Base-by-base conservation (phyloP, 2,113 vertebrate genomes). In the Guaruba guarouba region DNA sequence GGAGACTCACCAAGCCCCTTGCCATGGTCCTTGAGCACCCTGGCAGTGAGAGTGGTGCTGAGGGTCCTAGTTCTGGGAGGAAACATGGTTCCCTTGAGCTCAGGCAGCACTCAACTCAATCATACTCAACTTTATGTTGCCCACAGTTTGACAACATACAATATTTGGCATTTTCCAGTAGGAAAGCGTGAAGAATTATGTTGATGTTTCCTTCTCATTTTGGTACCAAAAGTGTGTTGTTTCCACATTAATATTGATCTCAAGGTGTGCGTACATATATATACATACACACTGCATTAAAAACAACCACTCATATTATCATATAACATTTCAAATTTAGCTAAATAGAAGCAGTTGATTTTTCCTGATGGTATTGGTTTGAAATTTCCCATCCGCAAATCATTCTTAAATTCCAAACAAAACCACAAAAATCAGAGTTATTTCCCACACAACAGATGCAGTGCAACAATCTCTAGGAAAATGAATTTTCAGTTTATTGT, bases 371-470 rank as follows among this genome's bases (percentile, higher is more conserved):
- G 78, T 57, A 51, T 46, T 18, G 44, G 35, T 90, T 92, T 85
- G 90, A 92, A 91, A 61, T 83, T 77, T 88, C 68, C 55, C 55
- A 63, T 96, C 74, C 67, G 70, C 68, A 90, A 66, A 77, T 29
- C 35, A 80, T 57, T 94, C 44, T 85, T 61, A 91, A 83, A 63
- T 77, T 79, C n/a, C 48, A 85, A 94, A 91, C 71, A 81, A 92
- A 90, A 76, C 22, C 33, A 59, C 57, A 48, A 69, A 64, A 85
- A 62, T 37, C 70, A 61, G 75, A 82, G 71, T 80, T 85, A 37
- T 92, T 93, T 96, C 90, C 92, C 84, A 91, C 85, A 96, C 87
- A 95, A 92, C 91, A 94, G 87, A 82, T 86, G 68, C 67, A 92
- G 33, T 10, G 68, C 92, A 93, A 74, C 29, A 1, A 18, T 82